Evolutionary conservation across 2,888 invertebrate species (phyloP).

Genomic region (Agrilus mali): DNA sequence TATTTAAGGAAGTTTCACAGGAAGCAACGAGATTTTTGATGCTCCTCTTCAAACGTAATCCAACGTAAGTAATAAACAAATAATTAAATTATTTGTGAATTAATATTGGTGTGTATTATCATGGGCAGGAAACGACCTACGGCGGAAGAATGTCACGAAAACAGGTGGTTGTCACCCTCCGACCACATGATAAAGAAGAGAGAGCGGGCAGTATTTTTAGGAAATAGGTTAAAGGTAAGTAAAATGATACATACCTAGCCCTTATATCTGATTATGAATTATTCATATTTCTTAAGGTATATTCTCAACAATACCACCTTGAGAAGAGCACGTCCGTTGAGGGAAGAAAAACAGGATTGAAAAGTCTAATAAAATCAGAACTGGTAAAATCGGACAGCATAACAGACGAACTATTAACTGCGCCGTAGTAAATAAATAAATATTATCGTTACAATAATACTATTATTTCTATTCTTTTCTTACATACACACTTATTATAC

Average conservation of each 20-base stretch:
- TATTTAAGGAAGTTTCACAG: slow-evolving; percentile 89
- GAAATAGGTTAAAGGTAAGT: slow-evolving; percentile 63
- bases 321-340: slow-evolving; percentile 51
- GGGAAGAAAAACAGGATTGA: slow-evolving; percentile 41
- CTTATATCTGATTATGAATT: no score
- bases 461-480: slow-evolving; percentile 8
- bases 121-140: slow-evolving; percentile 73
- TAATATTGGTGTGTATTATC: slow-evolving; percentile 4
- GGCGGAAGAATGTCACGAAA: slow-evolving; percentile 89
- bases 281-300: slow-evolving; percentile 51
- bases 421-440: slow-evolving; percentile 21
- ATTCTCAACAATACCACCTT: slow-evolving; percentile 68
- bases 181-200: slow-evolving; percentile 90
- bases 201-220: slow-evolving; percentile 76
- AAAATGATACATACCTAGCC: no score
- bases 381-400: slow-evolving; percentile 68
- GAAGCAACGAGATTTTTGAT: slow-evolving; percentile 89
- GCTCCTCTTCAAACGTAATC: slow-evolving; percentile 88
- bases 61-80: slow-evolving; percentile 51
- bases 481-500: no score
- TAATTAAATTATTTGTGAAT: background rate
- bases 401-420: slow-evolving; percentile 65
- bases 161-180: slow-evolving; percentile 87
- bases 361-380: slow-evolving; percentile 41
- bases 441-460: background rate